Conservation (phyloP, 1,140 invertebrate species). For the Diachasmimorpha longicaudata region DNA sequence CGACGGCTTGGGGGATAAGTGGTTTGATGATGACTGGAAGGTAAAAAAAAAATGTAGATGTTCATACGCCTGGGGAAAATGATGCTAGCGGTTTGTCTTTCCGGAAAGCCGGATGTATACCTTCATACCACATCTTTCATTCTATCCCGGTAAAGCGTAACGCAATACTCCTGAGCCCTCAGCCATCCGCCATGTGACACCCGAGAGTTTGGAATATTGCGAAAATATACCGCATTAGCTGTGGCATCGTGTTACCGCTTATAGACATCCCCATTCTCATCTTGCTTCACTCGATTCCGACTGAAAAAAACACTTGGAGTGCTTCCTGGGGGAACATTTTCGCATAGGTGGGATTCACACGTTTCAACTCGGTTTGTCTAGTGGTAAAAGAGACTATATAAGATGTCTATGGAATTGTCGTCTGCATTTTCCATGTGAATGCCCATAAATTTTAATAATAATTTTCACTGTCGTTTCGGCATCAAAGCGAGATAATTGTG, state of each 20-base stretch:
- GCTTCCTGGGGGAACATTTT: conserved; percentile 12
- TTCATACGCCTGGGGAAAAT: too few species aligned
- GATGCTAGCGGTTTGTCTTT: background rate
- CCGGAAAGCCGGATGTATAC: conserved; percentile 28
- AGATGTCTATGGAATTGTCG: too few species aligned
- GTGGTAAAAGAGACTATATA: too few species aligned
- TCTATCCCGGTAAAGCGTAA: conserved; percentile 34
- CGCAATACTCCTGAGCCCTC: conserved; percentile 44
- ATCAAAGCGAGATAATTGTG: too few species aligned
- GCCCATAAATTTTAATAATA: too few species aligned
- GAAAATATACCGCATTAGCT: conserved; percentile 37
- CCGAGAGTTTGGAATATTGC: conserved; percentile 48
- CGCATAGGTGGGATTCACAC: too few species aligned
- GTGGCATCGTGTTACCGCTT: conserved; percentile 19
- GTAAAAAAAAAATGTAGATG: too few species aligned
- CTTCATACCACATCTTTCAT: conserved; percentile 42
- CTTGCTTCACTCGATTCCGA: conserved; percentile 20
- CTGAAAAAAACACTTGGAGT: background rate
- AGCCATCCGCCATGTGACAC: conserved; percentile 44
- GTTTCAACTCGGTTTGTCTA: too few species aligned
- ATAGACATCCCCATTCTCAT: background rate
- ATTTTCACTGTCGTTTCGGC: too few species aligned
- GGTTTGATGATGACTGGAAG: too few species aligned
- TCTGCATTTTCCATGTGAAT: too few species aligned
- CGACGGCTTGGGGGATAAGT: too few species aligned